Evolutionary conservation across 2,888 invertebrate genomes (phyloP).

Genomic region (Plebejus argus): DNA sequence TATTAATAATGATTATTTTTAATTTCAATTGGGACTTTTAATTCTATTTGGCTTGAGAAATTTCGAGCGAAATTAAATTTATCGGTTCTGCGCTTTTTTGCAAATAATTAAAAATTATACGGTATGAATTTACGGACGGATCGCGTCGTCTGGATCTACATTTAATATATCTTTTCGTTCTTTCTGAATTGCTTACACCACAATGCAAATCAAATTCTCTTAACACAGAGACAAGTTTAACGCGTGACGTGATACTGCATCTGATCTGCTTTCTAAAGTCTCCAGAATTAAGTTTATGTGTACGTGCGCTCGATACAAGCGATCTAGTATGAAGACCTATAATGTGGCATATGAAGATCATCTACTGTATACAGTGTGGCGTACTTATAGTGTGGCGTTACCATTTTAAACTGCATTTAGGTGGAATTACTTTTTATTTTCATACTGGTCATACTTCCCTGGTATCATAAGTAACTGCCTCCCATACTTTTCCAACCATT

Average conservation of each 20-base stretch:
- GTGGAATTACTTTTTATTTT: neutral
- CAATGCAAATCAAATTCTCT: neutral
- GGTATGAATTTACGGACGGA: no score
- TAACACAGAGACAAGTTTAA: no score
- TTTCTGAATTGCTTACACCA: neutral
- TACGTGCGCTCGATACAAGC: neutral
- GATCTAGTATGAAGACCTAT: neutral
- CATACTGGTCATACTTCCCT: conserved; percentile 52
- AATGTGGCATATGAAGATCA: no score
- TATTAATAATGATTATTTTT: neutral
- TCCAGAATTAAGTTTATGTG: no score
- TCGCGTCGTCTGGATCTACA: no score
- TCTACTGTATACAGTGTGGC: no score
- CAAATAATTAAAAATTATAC: no score
- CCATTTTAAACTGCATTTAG: neutral
- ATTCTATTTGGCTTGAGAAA: neutral
- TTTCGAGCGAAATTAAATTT: no score
- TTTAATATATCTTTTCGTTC: no score
- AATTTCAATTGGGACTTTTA: neutral
- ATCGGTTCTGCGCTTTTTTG: no score
- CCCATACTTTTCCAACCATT: conserved; percentile 54
- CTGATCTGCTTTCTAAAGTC: neutral
- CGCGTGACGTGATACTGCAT: no score
- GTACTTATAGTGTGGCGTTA: neutral
- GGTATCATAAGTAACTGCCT: conserved; percentile 47